A percentile compares a stretch with the other conserved stretches of the same genome.
These are phyloP conservation scores for Cyclophora albipunctata DNA, from an alignment of 2,888 invertebrate species.

Conservation along the genomic window DNA sequence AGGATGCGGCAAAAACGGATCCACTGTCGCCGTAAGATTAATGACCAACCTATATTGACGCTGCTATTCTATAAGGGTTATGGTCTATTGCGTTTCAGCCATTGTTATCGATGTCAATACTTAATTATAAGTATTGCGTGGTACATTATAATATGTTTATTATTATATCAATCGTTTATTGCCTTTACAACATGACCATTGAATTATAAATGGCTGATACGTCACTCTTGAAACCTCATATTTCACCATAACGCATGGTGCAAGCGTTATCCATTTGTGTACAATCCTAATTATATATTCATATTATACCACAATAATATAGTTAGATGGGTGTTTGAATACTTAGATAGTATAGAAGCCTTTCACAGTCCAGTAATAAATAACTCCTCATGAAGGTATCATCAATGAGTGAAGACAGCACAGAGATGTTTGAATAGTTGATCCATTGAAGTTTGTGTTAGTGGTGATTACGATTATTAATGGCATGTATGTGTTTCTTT, in stretches of 20 bases:
- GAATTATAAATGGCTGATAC: conserved; percentile 19
- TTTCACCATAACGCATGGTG: not conserved
- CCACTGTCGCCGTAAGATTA: conserved; percentile 92
- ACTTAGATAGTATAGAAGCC: too few relatives aligned
- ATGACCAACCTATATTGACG: conserved; percentile 16
- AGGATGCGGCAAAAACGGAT: conserved; percentile 97
- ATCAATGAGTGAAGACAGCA: conserved; percentile 70
- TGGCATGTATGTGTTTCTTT: conserved; percentile 66
- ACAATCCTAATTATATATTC: not conserved
- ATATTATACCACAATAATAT: not conserved
- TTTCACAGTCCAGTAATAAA: too few relatives aligned
- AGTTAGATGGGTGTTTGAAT: too few relatives aligned
- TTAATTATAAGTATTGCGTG: too few relatives aligned
- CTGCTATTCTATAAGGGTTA: conserved; percentile 16
- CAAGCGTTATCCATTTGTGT: not conserved
- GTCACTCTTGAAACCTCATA: conserved; percentile 5
- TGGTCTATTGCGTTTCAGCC: conserved; percentile 16
- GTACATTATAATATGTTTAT: not conserved
- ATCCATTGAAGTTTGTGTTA: not conserved
- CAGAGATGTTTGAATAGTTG: conserved; percentile 15
- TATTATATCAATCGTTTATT: not conserved
- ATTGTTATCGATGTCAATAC: conserved; percentile 7
- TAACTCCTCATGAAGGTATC: not conserved
- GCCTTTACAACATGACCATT: too few relatives aligned
- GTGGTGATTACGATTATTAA: conserved; percentile 41